Conservation (phyloP, 2,888 invertebrate genomes). For the Cephus rjabovi region DNA sequence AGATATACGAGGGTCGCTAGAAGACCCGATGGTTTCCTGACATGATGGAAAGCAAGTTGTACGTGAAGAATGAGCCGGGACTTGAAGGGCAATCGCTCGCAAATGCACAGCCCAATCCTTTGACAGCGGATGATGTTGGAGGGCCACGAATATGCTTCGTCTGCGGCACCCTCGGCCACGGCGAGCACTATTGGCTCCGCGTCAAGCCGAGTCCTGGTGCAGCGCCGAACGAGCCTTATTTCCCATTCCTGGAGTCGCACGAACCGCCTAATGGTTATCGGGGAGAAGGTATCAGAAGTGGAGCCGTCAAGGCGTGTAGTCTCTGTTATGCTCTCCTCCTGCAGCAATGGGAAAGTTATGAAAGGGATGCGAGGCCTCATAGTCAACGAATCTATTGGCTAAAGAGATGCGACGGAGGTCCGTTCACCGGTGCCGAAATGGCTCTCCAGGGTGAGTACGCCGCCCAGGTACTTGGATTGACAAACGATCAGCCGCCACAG, state of each 20-base stretch:
- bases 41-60: conserved; percentile 73
- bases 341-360: conserved; percentile 94
- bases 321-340: conserved; percentile 87
- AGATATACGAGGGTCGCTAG: conserved; percentile 30
- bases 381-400: conserved; percentile 91
- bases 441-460: conserved; percentile 92
- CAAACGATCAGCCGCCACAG: conserved; percentile 69
- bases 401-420: conserved; percentile 91
- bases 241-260: conserved; percentile 92
- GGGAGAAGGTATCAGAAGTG: conserved; percentile 60
- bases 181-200: conserved; percentile 72
- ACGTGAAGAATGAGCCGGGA: conserved; percentile 78
- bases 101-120: conserved; percentile 45
- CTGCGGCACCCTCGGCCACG: conserved; percentile 79
- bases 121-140: conserved; percentile 43
- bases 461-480: conserved; percentile 85
- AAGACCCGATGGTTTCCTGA: conserved; percentile 61
- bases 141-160: conserved; percentile 72
- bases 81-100: conserved; percentile 64
- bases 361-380: conserved; percentile 86
- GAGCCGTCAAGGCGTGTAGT: conserved; percentile 80
- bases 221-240: conserved; percentile 81
- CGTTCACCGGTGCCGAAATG: conserved; percentile 91
- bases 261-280: conserved; percentile 85
- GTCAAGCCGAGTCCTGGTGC: conserved; percentile 78